Base-by-base conservation (phyloP, 2,113 vertebrate genomes). In the Apteryx owenii region DNA sequence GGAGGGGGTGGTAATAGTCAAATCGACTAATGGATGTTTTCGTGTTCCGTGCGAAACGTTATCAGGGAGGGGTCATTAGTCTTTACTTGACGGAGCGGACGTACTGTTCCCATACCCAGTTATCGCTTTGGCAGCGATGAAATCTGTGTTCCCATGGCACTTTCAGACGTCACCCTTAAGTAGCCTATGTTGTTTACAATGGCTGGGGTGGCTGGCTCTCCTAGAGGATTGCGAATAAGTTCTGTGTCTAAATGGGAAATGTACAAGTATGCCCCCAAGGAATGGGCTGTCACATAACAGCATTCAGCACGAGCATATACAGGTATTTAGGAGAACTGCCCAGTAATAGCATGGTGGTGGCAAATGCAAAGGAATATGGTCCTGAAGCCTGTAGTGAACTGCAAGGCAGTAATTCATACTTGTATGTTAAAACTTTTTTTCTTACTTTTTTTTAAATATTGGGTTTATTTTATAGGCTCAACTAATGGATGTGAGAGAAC, bases 401-500 rank as follows among this genome's bases (percentile, higher is more conserved):
- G 33, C 23, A 56, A 85, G 54, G 18, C 42, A 33, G 9, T 2
- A 9, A 0, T 21, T 51, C 71, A 18, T 16, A 31, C 26, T 38
- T 71, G 4, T 7, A 4, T 31, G 18, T 18, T 21, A 21, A 42
- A 56, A 56, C 9, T 58, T 38, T 9, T 51, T 54, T 69, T 42
- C 36, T 38, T 38, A 80, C 42, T 22, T 38, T 81, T 70, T 3
- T 9, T 21, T 29, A 17, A 1, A n/a, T 72, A n/a, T 64, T 68
- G 36, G 7, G 79, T 79, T 81, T 97, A 89, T 97, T 95, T 93
- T 94, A 18, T 69, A 99, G 99, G 99, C 85, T 99, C 99, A 1
- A 98, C 98, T 65, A 99, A 99, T 92, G 99, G 99, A 25, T 99
- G 99, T 92, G 99, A 99, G 98, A 99, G 99, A 98, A 99, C 99